phyloP scores from a whole-genome alignment of 2,113 vertebrate genomes.

The Atlantisia rogersi region DNA sequence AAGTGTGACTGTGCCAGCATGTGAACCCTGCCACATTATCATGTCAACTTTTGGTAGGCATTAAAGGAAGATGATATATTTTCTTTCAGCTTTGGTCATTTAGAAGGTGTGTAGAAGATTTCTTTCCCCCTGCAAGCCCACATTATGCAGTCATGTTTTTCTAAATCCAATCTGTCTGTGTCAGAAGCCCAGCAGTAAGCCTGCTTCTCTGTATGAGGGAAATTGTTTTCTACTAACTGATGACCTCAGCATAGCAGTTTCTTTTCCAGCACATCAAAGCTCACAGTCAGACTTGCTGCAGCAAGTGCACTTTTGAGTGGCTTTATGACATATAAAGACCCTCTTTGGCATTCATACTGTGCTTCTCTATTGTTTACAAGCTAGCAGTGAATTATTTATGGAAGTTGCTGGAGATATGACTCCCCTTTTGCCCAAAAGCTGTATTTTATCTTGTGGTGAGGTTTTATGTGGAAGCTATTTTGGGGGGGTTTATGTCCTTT shows the following conservation, averaged over 20 bases:
- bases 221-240: constrained; percentile 85
- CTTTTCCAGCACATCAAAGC: constrained; percentile 80
- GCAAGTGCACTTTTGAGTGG: constrained; percentile 78
- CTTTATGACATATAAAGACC: constrained; percentile 80
- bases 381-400: constrained; percentile 79
- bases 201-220: constrained; percentile 79
- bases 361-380: constrained; percentile 78
- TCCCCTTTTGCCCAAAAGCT: constrained; percentile 59
- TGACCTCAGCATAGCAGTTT: constrained; percentile 81
- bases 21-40: background rate
- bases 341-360: constrained; percentile 79
- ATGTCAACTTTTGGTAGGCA: constrained; percentile 25
- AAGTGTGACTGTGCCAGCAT: background rate
- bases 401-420: constrained; percentile 61
- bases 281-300: constrained; percentile 78
- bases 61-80: constrained; percentile 45
- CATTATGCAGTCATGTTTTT: constrained; percentile 66
- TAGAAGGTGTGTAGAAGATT: constrained; percentile 53
- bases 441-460: constrained; percentile 64
- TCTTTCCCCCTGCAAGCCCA: constrained; percentile 35
- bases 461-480: constrained; percentile 68
- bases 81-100: constrained; percentile 62
- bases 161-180: constrained; percentile 73
- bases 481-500: constrained; percentile 19
- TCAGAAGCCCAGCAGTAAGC: constrained; percentile 77